Evolutionary conservation across 2,113 vertebrate species (phyloP).

Genomic region (Reinhardtius hippoglossoides): DNA sequence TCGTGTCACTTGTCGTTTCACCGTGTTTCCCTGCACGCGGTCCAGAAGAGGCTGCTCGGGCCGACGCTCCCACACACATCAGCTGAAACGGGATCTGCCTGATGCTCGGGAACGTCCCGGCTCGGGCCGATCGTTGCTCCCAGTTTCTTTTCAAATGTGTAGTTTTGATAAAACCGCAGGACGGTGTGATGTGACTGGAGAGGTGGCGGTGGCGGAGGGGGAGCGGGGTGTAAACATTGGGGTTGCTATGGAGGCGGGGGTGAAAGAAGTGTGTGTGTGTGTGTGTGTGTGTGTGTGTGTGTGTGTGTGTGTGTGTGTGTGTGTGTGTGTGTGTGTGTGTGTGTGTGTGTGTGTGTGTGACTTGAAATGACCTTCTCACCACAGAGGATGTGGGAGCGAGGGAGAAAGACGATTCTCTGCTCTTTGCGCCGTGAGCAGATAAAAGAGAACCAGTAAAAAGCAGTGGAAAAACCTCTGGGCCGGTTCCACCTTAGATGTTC

Average conservation of each 20-base stretch:
- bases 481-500: constrained; percentile 1
- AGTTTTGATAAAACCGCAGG: constrained; percentile 77
- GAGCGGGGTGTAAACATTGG: constrained; percentile 57
- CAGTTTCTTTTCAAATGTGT: constrained; percentile 71
- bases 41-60: constrained; percentile 13
- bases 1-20: too few relatives aligned
- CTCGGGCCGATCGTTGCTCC: constrained; percentile 58
- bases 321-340: constrained; percentile 43
- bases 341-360: constrained; percentile 62
- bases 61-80: constrained; percentile 55
- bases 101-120: constrained; percentile 71
- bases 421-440: constrained; percentile 51
- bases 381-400: constrained; percentile 79
- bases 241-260: constrained; percentile 64
- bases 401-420: constrained; percentile 66
- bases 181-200: constrained; percentile 53
- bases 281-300: too few relatives aligned
- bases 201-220: constrained; percentile 33
- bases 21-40: neutral
- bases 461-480: constrained; percentile 32
- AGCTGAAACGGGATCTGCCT: constrained; percentile 65
- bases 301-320: too few relatives aligned
- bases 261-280: constrained; percentile 40
- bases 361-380: constrained; percentile 70
- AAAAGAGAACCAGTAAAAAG: constrained; percentile 56